Evolutionary conservation across 2,797 vertebrate genomes (phyloP), one percentile per base, ranked within the genome.

Genomic region (Danionella dracula): DNA sequence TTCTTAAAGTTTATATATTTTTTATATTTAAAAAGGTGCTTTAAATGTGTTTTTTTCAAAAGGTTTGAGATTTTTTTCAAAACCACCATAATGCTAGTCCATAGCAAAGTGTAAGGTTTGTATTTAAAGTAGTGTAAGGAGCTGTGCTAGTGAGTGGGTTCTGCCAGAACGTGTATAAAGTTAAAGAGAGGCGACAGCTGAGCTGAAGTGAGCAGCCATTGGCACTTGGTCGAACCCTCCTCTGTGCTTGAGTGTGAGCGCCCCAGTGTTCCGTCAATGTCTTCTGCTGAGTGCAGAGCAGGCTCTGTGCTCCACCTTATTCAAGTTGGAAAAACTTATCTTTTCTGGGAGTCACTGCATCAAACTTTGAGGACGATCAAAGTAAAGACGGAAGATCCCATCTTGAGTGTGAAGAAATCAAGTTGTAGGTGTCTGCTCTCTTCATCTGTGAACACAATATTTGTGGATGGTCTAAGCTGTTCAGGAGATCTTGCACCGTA

Each of bases 141-240:
- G 70, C 38, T 51, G 57, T 40, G 44, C 4, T 23, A 27, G 45
- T 73, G 48, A 59, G 38, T 41, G 53, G 41, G 37, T 45, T 48
- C 46, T 66, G 54, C 35, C 40, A 70, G 78, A 73, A 74, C 82
- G 76, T 76, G 79, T 73, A 75, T 27, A 27, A 53, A 55, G 79
- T 83, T 79, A 89, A 88, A 78, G 86, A 88, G 82, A 84, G 79
- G 84, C 84, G 87, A 90, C 88, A 90, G 88, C 89, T 91, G 89
- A 89, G 81, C 82, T 69, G 80, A 81, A 86, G 82, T 82, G 84
- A 84, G 85, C 86, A 82, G 84, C 82, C 80, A 59, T 75, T 79
- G 76, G 46, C 75, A 72, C 74, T 46, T 49, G 41, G 53, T 3
- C 27, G 37, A 41, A 56, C 38, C 42, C 66, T 68, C 68, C 49